A percentile compares a stretch with the other conserved stretches of the same genome.
These are phyloP conservation scores for Amphipyra berbera DNA, from an alignment of 2,888 invertebrate genomes.

Conservation along the genomic window DNA sequence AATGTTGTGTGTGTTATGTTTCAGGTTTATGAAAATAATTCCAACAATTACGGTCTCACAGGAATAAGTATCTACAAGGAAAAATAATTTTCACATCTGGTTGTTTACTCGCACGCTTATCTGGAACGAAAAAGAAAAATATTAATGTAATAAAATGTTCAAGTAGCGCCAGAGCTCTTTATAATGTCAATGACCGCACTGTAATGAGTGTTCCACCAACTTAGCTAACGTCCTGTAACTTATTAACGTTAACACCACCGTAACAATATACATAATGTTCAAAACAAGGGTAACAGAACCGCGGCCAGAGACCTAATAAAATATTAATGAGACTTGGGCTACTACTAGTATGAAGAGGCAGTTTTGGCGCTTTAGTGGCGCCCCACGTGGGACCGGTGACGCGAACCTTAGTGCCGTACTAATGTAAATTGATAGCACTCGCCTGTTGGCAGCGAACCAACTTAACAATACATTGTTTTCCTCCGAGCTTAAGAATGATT, in stretches of 20 bases:
- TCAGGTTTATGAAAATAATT: too few relatives aligned
- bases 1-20: too few relatives aligned
- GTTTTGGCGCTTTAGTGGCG: neutral
- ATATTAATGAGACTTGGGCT: neutral
- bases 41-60: too few relatives aligned
- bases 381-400: neutral
- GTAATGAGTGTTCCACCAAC: neutral
- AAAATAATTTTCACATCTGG: neutral
- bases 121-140: neutral
- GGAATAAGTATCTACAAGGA: neutral
- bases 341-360: too few relatives aligned
- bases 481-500: neutral
- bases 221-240: constrained; percentile 2
- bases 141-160: neutral
- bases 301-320: neutral
- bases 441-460: neutral
- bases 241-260: constrained; percentile 3
- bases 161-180: neutral
- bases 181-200: constrained; percentile 4
- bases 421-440: neutral
- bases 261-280: neutral
- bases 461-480: neutral
- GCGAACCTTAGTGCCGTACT: neutral
- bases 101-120: neutral
- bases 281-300: constrained; percentile 1